Percentiles rank a stretch among this genome's conserved stretches.
phyloP scores from a whole-genome alignment of 1,140 invertebrate species.

The Condylostylus longicornis region DNA sequence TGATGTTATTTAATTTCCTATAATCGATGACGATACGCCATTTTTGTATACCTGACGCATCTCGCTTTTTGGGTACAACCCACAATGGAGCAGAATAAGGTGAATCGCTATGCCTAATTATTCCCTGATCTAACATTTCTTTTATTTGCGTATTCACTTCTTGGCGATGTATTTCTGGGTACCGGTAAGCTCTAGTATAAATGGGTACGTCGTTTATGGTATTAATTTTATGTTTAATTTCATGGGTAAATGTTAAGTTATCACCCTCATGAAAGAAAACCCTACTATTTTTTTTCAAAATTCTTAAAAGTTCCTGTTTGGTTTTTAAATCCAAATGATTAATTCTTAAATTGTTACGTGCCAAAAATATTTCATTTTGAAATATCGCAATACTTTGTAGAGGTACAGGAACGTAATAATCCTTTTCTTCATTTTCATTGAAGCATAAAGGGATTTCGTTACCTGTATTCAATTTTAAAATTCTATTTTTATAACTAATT shows the following conservation, averaged over 20 bases:
- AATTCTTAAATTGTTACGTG: too few relatives aligned
- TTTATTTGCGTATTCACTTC: constrained; percentile 17
- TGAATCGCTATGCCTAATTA: constrained; percentile 13
- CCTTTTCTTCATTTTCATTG: too few relatives aligned
- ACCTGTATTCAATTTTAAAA: too few relatives aligned
- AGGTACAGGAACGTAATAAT: too few relatives aligned
- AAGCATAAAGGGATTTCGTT: too few relatives aligned
- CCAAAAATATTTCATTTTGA: too few relatives aligned
- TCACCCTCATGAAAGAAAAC: constrained; percentile 13
- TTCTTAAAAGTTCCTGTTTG: too few relatives aligned
- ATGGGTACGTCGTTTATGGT: constrained; percentile 11
- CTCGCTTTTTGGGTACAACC: constrained; percentile 18
- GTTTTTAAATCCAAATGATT: too few relatives aligned
- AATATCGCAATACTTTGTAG: too few relatives aligned
- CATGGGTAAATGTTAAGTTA: constrained; percentile 10
- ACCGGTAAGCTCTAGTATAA: constrained; percentile 17
- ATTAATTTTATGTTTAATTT: constrained; percentile 20
- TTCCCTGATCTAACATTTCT: constrained; percentile 19
- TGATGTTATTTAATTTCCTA: constrained; percentile 17
- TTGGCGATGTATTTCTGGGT: constrained; percentile 19
- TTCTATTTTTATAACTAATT: too few relatives aligned
- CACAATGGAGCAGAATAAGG: constrained; percentile 14
- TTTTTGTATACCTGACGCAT: constrained; percentile 9
- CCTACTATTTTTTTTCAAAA: too few relatives aligned
- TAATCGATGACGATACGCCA: constrained; percentile 29